Conservation (phyloP, 2,888 invertebrate genomes). For the Caenorhabditis parvicauda region DNA sequence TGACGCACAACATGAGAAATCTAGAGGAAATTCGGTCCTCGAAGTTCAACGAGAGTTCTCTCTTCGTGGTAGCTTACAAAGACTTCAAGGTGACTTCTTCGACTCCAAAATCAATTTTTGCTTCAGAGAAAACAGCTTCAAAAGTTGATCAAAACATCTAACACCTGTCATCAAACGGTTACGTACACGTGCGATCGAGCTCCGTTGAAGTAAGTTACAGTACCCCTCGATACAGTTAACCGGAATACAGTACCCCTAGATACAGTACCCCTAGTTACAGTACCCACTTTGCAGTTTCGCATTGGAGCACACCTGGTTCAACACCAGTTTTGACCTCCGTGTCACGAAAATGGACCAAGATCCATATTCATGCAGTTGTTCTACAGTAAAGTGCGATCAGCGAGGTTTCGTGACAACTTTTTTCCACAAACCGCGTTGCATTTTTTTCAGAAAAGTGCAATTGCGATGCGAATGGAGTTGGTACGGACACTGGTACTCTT, state of each 20-base stretch:
- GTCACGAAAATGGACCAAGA: no score
- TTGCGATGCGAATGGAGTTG: slow-evolving; percentile 38
- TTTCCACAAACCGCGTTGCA: no score
- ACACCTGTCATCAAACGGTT: slow-evolving; percentile 33
- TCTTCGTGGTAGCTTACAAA: slow-evolving; percentile 36
- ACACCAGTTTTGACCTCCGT: no score
- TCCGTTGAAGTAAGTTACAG: slow-evolving; percentile 29
- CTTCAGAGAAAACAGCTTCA: slow-evolving; percentile 29
- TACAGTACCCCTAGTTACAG: no score
- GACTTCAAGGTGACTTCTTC: slow-evolving; percentile 37
- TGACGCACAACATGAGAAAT: slow-evolving; percentile 49
- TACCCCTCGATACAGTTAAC: neutral
- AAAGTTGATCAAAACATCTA: slow-evolving; percentile 26
- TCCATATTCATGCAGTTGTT: no score
- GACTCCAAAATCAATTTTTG: neutral
- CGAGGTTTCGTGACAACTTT: no score
- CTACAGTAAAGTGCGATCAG: no score
- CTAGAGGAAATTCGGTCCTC: slow-evolving; percentile 30
- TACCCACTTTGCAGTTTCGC: slow-evolving; percentile 27
- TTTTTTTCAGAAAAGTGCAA: slow-evolving; percentile 37
- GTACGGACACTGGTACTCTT: slow-evolving; percentile 39
- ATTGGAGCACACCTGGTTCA: slow-evolving; percentile 42
- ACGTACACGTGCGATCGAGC: slow-evolving; percentile 45
- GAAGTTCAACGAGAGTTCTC: slow-evolving; percentile 22
- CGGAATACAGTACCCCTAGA: no score